These are phyloP conservation scores for Phoenicopterus ruber DNA, from an alignment of 2,113 vertebrate species.

Conservation along the genomic window DNA sequence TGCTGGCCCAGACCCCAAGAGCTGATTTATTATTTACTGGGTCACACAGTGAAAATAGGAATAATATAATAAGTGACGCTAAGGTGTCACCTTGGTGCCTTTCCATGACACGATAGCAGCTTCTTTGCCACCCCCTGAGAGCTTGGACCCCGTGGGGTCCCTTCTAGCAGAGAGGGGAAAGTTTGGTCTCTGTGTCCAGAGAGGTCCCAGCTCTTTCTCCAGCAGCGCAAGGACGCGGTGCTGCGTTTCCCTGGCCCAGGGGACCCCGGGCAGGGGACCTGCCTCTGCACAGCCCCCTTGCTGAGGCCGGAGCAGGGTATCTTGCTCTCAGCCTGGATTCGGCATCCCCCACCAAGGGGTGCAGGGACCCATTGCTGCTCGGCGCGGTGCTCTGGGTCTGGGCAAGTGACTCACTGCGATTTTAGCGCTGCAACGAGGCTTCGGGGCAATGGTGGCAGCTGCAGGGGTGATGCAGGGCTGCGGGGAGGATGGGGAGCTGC, in stretches of 20 bases:
- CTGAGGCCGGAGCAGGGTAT: background rate
- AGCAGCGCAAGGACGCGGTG: background rate
- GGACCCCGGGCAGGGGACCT: background rate
- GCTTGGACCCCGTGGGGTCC: background rate
- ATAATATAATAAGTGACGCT: background rate
- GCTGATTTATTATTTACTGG: background rate
- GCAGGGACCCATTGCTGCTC: background rate
- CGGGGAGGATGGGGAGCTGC: background rate
- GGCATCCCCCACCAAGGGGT: background rate
- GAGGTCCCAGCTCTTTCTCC: background rate
- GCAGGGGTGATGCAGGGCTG: background rate
- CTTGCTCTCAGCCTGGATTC: background rate
- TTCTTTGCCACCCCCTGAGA: background rate
- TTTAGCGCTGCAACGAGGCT: background rate
- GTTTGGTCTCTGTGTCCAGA: background rate
- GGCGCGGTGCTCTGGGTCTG: background rate
- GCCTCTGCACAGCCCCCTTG: background rate
- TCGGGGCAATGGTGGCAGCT: background rate
- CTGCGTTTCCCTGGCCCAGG: background rate
- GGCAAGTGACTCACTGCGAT: background rate
- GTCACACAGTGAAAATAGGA: background rate
- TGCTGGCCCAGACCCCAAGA: background rate
- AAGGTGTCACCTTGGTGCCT: background rate
- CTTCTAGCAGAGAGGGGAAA: background rate
- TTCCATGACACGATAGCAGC: background rate